Base-by-base conservation (phyloP, 2,113 vertebrate genomes). In the Cinclus mexicanus region DNA sequence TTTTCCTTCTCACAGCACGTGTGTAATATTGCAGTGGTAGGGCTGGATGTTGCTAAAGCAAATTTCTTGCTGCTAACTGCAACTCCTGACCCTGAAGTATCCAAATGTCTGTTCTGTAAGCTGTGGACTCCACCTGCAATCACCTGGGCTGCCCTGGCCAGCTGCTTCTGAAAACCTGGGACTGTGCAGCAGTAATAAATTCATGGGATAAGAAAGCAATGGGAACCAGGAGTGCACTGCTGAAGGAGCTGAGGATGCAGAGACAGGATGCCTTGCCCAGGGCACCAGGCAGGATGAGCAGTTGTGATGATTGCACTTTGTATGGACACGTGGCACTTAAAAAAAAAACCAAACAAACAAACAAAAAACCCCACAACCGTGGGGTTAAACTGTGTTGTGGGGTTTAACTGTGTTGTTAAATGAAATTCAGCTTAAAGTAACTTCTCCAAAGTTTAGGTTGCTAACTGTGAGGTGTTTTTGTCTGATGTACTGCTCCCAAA, bases 261-360 rank as follows among this genome's bases (percentile, higher is more conserved):
- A 47, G 19, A 29, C 5, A 35, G 55, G 33, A 24, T 65, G n/a
- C 8, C n/a, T 50, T 76, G 56, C 9, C 53, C 52, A n/a, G 52
- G 26, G 49, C 83, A 46, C 33, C 52, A 47, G 44, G 56, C 65
- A 83, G 28, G 49, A 47, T 19, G n/a, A 72, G 46, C 31, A 46
- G n/a, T 52, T 65, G 55, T 33, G 28, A n/a, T 55, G 12, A 12
- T 7, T 37, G 23, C 14, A 13, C 22, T 41, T 76, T 50, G 22
- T n/a, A 50, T 16, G 18, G 35, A 16, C 18, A 9, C 0, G 0
- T 8, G 14, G 6, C 25, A 70, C 19, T 35, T 23, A 23, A 23
- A 57, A 26, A 18, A 35, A 37, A 55, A 31, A 49, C 7, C 49
- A 24, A 50, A 33, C 13, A 63, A 56, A 31, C 12, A 42, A 41